phyloP scores from a whole-genome alignment of 2,113 vertebrate species.

The Pandion haliaetus region DNA sequence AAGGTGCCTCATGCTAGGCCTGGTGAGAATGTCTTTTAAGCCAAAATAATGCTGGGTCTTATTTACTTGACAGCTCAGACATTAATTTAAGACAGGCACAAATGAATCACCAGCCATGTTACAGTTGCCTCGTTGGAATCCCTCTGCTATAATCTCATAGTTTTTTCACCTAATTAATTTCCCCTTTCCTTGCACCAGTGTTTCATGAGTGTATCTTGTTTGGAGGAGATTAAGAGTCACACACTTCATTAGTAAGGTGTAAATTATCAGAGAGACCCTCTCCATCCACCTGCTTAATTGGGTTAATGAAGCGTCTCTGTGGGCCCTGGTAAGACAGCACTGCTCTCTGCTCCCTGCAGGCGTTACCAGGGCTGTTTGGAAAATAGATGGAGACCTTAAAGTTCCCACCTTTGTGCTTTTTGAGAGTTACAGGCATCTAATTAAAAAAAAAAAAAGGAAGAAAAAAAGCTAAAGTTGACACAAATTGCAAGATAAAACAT shows the following conservation, averaged over 20 bases:
- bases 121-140: conserved; percentile 82
- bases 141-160: conserved; percentile 87
- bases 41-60: conserved; percentile 53
- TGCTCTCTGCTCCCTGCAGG: conserved; percentile 67
- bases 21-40: conserved; percentile 51
- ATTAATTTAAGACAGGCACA: conserved; percentile 73
- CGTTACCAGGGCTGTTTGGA: conserved; percentile 42
- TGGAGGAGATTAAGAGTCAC: conserved; percentile 91
- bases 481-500: not conserved
- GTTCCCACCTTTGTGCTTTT: conserved; percentile 39
- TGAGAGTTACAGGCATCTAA: not conserved
- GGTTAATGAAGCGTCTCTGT: conserved; percentile 87
- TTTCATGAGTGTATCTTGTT: conserved; percentile 89
- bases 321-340: conserved; percentile 72
- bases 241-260: conserved; percentile 93
- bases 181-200: conserved; percentile 81
- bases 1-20: not conserved
- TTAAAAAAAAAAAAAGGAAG: not conserved
- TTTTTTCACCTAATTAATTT: conserved; percentile 95
- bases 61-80: conserved; percentile 71
- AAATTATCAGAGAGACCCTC: conserved; percentile 86
- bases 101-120: conserved; percentile 77
- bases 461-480: not conserved
- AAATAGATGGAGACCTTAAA: conserved; percentile 59
- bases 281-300: conserved; percentile 91